Evolutionary conservation across 2,888 invertebrate species (phyloP).

Genomic region (Chloroclystis v-ata): DNA sequence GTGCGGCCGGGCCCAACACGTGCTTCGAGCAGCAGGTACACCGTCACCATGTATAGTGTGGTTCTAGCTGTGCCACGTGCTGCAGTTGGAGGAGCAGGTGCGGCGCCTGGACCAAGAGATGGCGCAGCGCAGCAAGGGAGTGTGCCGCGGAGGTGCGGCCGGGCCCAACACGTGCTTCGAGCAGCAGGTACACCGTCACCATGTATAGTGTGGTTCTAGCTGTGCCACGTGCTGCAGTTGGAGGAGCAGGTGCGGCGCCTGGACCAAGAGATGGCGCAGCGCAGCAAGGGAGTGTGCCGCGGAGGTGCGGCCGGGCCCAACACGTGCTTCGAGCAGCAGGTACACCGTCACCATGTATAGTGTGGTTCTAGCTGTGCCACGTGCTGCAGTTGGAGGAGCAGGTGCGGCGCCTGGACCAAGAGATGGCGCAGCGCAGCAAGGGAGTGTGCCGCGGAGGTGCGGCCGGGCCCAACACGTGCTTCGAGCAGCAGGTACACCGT

Average conservation of each 20-base stretch:
- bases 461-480: conserved; percentile 52
- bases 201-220: not conserved
- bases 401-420: conserved; percentile 67
- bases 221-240: too few species aligned
- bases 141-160: conserved; percentile 49
- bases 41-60: too few species aligned
- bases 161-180: conserved; percentile 54
- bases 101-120: conserved; percentile 63
- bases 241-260: too few species aligned
- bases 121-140: conserved; percentile 38
- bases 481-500: conserved; percentile 47
- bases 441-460: conserved; percentile 49
- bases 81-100: conserved; percentile 76
- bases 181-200: conserved; percentile 43
- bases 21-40: too few species aligned
- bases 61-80: conserved; percentile 79
- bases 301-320: too few species aligned
- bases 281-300: too few species aligned
- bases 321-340: too few species aligned
- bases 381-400: conserved; percentile 76
- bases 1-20: too few species aligned
- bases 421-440: conserved; percentile 44
- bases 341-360: too few species aligned
- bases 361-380: conserved; percentile 79
- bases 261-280: too few species aligned